These are phyloP conservation scores for Boleophthalmus pectinirostris DNA, from an alignment of 2,113 vertebrate genomes.

Conservation along the genomic window DNA sequence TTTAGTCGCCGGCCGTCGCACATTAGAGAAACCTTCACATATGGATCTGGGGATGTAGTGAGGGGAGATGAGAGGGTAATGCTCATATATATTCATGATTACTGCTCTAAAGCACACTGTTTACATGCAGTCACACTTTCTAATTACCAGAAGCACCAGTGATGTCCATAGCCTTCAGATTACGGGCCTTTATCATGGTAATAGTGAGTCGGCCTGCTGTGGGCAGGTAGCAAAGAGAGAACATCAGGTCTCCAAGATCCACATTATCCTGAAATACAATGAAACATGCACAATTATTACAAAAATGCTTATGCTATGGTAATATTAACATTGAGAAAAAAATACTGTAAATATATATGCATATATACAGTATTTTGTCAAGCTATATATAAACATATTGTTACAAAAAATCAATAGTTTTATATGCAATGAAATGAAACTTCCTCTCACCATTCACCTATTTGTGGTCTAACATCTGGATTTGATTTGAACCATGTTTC, in stretches of 20 bases:
- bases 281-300: slow-evolving; percentile 20
- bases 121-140: slow-evolving; percentile 9
- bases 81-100: slow-evolving; percentile 19
- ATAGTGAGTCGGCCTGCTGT: slow-evolving; percentile 97
- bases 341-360: too few species aligned
- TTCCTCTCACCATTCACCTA: too few species aligned
- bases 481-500: too few species aligned
- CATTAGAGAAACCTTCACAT: slow-evolving; percentile 98
- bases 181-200: slow-evolving; percentile 97
- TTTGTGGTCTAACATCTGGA: background rate
- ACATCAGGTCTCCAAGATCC: slow-evolving; percentile 98
- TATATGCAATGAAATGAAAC: background rate
- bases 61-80: background rate
- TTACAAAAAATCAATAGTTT: background rate
- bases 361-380: too few species aligned
- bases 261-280: slow-evolving; percentile 88
- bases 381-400: background rate
- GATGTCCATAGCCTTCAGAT: slow-evolving; percentile 99
- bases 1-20: slow-evolving; percentile 95
- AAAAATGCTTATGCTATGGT: too few species aligned
- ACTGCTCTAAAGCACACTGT: background rate
- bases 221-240: slow-evolving; percentile 97
- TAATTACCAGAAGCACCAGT: slow-evolving; percentile 94
- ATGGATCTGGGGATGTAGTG: slow-evolving; percentile 85
- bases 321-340: too few species aligned